These are phyloP conservation scores for Tenthredo mesomela DNA, from an alignment of 2,888 invertebrate genomes.

Conservation along the genomic window DNA sequence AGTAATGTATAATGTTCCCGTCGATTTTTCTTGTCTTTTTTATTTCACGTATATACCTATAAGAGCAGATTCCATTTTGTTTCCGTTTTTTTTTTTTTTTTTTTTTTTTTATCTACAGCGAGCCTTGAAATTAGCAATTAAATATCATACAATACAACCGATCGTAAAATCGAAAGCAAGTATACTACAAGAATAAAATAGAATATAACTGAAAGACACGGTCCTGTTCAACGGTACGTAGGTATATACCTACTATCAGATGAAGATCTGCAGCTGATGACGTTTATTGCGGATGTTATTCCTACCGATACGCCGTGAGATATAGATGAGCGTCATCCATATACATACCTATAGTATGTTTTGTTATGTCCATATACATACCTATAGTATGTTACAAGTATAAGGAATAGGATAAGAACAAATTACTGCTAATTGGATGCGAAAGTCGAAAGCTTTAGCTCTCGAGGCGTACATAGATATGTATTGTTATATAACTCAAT, in stretches of 20 bases:
- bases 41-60: not conserved
- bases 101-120: not conserved
- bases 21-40: not conserved
- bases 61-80: not conserved
- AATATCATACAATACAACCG: not conserved
- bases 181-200: not conserved
- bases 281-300: slow-evolving; percentile 3
- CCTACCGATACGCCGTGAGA: not conserved
- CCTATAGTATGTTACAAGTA: not conserved
- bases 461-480: not conserved
- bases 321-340: not conserved
- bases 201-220: not conserved
- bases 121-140: not conserved
- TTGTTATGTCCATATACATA: not conserved
- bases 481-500: too few relatives aligned
- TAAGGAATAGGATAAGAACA: not conserved
- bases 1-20: not conserved
- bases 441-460: not conserved
- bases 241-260: not conserved
- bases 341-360: not conserved
- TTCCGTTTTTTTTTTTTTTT: not conserved
- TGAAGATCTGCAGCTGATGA: not conserved
- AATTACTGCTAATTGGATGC: not conserved
- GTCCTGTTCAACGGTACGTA: not conserved
- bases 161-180: not conserved